phyloP scores from a whole-genome alignment of 2,797 vertebrate genomes.

The Cygnus olor region DNA sequence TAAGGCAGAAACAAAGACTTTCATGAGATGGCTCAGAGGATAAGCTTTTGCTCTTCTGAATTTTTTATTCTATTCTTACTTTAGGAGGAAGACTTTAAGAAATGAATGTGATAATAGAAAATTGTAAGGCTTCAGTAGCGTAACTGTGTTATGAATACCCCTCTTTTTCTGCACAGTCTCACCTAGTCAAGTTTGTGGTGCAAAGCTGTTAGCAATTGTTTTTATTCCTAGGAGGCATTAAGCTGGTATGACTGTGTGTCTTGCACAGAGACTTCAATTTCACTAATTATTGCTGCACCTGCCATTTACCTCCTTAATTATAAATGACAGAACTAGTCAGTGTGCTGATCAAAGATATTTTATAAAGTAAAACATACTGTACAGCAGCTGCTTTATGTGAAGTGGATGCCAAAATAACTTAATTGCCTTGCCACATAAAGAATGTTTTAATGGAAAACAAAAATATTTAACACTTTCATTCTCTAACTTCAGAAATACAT shows the following conservation, averaged over 20 bases:
- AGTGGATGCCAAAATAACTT: constrained; percentile 55
- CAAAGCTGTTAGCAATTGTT: neutral
- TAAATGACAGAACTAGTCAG: constrained; percentile 72
- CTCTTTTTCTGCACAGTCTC: neutral
- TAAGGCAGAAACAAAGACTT: neutral
- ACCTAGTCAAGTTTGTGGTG: neutral
- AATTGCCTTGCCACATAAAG: constrained; percentile 48
- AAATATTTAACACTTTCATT: constrained; percentile 50
- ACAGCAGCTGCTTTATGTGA: constrained; percentile 67
- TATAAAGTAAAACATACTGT: constrained; percentile 70
- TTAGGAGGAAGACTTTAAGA: neutral
- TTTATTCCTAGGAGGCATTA: neutral
- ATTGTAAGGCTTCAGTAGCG: neutral
- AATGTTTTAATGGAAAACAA: constrained; percentile 2
- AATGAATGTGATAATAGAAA: neutral
- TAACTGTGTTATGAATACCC: neutral
- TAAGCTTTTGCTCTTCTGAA: neutral
- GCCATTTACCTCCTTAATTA: constrained; percentile 76
- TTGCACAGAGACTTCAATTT: constrained; percentile 53
- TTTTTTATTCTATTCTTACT: neutral
- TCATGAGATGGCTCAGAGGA: neutral
- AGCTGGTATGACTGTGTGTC: constrained; percentile 6
- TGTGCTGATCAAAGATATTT: constrained; percentile 74
- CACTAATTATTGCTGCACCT: constrained; percentile 73
- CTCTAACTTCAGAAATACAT: neutral